A percentile compares a stretch with the other conserved stretches of the same genome.
Evolutionary conservation across 2,113 vertebrate genomes (phyloP).

Genomic region (Amia ocellicauda): DNA sequence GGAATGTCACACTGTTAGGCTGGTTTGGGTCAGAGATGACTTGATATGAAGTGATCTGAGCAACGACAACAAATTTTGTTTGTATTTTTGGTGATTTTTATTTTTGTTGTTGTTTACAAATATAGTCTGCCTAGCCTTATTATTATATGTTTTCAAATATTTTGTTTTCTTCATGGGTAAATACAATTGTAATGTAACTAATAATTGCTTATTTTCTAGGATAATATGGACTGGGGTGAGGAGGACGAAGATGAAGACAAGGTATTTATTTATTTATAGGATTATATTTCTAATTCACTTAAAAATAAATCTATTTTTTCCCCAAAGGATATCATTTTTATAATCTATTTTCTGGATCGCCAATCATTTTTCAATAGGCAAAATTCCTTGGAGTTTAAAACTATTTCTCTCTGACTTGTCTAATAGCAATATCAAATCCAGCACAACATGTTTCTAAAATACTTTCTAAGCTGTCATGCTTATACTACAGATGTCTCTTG

Average conservation of each 20-base stretch:
- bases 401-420: slow-evolving; percentile 22
- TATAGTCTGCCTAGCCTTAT: slow-evolving; percentile 71
- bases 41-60: slow-evolving; percentile 68
- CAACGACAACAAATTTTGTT: slow-evolving; percentile 57
- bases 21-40: slow-evolving; percentile 56
- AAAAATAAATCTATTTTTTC: slow-evolving; percentile 12
- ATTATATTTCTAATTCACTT: slow-evolving; percentile 23
- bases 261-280: slow-evolving; percentile 66
- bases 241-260: slow-evolving; percentile 93
- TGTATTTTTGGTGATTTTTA: slow-evolving; percentile 39
- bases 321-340: neutral
- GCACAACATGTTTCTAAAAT: too few relatives aligned
- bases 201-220: slow-evolving; percentile 72
- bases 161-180: slow-evolving; percentile 67
- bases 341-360: neutral
- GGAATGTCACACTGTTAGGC: slow-evolving; percentile 52
- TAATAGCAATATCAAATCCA: neutral
- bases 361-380: slow-evolving; percentile 8
- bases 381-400: slow-evolving; percentile 14
- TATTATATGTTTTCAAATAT: slow-evolving; percentile 64
- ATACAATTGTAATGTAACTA: slow-evolving; percentile 51
- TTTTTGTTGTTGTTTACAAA: slow-evolving; percentile 41
- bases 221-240: slow-evolving; percentile 76
- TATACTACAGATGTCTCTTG: too few relatives aligned
- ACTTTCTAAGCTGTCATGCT: too few relatives aligned